A percentile compares a stretch with the other conserved stretches of the same genome.
These are phyloP conservation scores for Pseudopleuronectes americanus DNA, from an alignment of 2,797 vertebrate genomes.

Conservation along the genomic window DNA sequence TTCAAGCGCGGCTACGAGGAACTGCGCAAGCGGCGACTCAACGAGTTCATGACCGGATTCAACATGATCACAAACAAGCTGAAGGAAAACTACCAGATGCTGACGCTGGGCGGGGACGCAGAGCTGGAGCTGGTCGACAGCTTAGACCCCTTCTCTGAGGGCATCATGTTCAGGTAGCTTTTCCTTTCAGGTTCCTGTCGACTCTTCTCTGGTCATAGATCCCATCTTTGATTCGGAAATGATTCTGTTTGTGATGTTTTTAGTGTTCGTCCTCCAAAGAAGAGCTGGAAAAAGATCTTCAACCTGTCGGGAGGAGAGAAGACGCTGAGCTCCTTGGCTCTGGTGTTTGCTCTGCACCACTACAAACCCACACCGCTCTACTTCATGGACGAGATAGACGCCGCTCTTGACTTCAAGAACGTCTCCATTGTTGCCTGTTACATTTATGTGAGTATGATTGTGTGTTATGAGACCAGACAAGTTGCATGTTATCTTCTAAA, in stretches of 20 bases:
- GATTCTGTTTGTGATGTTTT: background rate
- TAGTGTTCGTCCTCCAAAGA: slow-evolving; percentile 97
- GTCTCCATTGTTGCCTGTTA: slow-evolving; percentile 98
- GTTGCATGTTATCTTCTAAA: background rate
- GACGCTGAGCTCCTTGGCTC: slow-evolving; percentile 95
- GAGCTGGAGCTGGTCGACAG: slow-evolving; percentile 98
- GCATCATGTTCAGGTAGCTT: slow-evolving; percentile 94
- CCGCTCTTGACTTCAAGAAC: slow-evolving; percentile 98
- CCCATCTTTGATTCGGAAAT: background rate
- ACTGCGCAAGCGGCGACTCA: slow-evolving; percentile 93
- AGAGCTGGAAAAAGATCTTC: slow-evolving; percentile 99
- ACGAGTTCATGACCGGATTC: slow-evolving; percentile 98
- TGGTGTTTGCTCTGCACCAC: slow-evolving; percentile 98
- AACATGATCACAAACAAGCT: slow-evolving; percentile 97
- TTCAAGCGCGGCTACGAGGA: slow-evolving; percentile 92
- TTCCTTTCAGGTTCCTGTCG: too few relatives aligned
- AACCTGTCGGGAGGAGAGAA: slow-evolving; percentile 98
- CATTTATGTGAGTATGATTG: slow-evolving; percentile 91
- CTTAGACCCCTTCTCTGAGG: slow-evolving; percentile 97
- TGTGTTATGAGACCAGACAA: background rate
- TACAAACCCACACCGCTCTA: slow-evolving; percentile 98
- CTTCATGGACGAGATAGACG: slow-evolving; percentile 99
- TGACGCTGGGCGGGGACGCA: slow-evolving; percentile 95
- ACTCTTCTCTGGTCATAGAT: background rate
- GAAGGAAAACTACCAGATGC: slow-evolving; percentile 99